These are phyloP conservation scores for Clarias gariepinus DNA, from an alignment of 2,113 vertebrate genomes.

Conservation along the genomic window DNA sequence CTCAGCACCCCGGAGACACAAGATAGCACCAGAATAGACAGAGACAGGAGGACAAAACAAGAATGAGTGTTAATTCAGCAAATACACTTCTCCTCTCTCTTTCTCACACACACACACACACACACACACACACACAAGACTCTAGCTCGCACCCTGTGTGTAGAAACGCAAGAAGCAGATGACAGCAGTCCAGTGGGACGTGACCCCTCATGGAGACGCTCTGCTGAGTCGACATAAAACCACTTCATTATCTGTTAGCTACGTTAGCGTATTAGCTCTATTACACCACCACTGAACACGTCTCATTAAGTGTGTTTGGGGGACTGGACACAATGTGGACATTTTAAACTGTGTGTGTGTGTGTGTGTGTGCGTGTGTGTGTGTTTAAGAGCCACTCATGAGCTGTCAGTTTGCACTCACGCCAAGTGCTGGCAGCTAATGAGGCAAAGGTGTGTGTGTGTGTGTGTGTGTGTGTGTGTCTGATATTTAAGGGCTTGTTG, in stretches of 20 bases:
- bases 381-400: background rate
- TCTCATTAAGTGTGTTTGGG: background rate
- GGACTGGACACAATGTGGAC: background rate
- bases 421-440: background rate
- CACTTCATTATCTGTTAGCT: background rate
- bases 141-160: no score
- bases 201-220: background rate
- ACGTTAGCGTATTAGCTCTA: background rate
- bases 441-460: slow-evolving; percentile 11
- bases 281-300: background rate
- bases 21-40: slow-evolving; percentile 6
- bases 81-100: background rate
- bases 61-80: slow-evolving; percentile 12
- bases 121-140: no score
- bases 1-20: slow-evolving; percentile 2
- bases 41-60: background rate
- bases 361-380: background rate
- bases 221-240: no score
- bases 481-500: slow-evolving; percentile 35
- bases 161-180: no score
- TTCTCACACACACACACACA: background rate
- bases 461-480: slow-evolving; percentile 42
- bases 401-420: background rate
- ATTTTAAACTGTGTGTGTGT: background rate
- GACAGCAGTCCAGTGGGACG: background rate